Conservation (phyloP, 2,797 vertebrate genomes). For the Eulemur rubriventer region DNA sequence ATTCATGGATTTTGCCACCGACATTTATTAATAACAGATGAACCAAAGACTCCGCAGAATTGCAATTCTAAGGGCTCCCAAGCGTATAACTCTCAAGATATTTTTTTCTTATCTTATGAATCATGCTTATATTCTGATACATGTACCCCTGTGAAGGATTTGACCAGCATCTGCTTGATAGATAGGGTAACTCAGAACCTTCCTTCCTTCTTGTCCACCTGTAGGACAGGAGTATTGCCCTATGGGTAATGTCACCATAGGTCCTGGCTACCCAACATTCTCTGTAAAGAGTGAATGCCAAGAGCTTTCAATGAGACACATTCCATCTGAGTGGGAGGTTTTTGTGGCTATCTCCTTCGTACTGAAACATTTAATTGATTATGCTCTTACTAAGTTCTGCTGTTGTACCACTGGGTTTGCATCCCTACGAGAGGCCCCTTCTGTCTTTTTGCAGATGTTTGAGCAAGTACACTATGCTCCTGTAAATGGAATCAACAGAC, state of each 20-base stretch:
- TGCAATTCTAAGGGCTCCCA: not conserved
- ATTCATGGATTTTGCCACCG: not conserved
- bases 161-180: not conserved
- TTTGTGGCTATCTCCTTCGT: not conserved
- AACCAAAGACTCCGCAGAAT: not conserved
- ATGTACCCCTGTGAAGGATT: not conserved
- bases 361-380: not conserved
- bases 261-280: not conserved
- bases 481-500: not conserved
- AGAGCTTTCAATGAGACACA: not conserved
- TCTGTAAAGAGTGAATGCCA: not conserved
- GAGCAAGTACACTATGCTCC: not conserved
- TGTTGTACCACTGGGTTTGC: not conserved
- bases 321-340: not conserved
- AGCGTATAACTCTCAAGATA: not conserved
- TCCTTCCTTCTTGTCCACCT: not conserved
- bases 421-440: not conserved
- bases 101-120: not conserved
- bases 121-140: not conserved
- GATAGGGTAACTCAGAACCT: not conserved
- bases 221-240: not conserved
- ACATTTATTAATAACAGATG: constrained; percentile 59
- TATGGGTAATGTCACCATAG: not conserved
- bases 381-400: not conserved
- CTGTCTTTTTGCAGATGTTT: not conserved